Evolutionary conservation across 2,888 invertebrate species (phyloP).

Genomic region (Tenthredo scrophulariae): DNA sequence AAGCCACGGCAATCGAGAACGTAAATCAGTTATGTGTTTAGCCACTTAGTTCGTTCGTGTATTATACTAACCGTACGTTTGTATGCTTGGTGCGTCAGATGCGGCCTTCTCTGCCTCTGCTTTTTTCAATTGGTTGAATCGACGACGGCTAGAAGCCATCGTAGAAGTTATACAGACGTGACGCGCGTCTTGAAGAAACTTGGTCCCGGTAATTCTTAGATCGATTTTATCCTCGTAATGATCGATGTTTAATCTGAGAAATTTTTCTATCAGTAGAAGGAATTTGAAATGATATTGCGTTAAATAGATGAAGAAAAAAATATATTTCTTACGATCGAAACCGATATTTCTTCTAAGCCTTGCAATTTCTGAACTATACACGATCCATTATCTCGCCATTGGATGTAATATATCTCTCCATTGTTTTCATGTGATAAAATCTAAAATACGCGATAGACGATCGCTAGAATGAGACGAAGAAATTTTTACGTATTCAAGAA

Average conservation of each 20-base stretch:
- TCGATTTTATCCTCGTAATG: background rate
- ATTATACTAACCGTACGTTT: constrained; percentile 34
- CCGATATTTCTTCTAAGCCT: background rate
- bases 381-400: background rate
- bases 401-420: background rate
- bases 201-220: background rate
- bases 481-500: constrained; percentile 70
- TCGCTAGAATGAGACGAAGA: background rate
- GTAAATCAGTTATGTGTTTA: constrained; percentile 52
- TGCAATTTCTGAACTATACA: background rate
- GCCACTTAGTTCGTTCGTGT: constrained; percentile 47
- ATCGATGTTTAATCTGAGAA: background rate
- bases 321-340: background rate
- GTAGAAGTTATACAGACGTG: constrained; percentile 19
- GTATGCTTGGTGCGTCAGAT: constrained; percentile 51
- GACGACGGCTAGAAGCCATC: constrained; percentile 23
- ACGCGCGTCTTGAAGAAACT: constrained; percentile 32
- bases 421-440: constrained; percentile 5
- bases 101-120: constrained; percentile 46
- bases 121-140: constrained; percentile 48
- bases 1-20: constrained; percentile 49
- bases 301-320: no score
- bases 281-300: background rate
- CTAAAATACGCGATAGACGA: constrained; percentile 19
- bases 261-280: background rate